These are phyloP conservation scores for Yasuhikotakia modesta DNA, from an alignment of 2,797 vertebrate species.

Conservation along the genomic window DNA sequence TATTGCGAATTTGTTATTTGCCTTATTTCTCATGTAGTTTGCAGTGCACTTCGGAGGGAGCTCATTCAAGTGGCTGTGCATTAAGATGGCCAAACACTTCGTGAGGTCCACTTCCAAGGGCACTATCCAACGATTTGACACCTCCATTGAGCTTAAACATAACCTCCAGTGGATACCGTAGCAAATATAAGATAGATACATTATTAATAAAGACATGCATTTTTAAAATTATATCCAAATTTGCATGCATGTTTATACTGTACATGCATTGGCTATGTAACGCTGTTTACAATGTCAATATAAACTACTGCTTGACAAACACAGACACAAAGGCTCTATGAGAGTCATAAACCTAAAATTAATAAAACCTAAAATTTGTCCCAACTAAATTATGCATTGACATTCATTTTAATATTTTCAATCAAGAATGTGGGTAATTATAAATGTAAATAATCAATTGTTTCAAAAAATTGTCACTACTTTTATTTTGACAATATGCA, in stretches of 20 bases:
- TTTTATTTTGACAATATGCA: conserved; percentile 48
- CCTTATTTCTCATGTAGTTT: no score
- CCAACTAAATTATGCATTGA: background rate
- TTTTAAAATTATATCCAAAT: no score
- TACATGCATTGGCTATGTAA: background rate
- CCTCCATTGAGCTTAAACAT: background rate
- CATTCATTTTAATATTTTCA: no score
- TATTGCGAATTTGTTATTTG: no score
- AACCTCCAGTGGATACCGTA: background rate
- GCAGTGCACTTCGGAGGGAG: no score
- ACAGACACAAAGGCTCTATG: background rate
- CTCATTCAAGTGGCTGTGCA: no score
- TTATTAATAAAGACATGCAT: background rate
- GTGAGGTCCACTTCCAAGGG: background rate
- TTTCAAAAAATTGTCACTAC: conserved; percentile 1
- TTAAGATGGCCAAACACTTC: no score
- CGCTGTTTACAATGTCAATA: background rate
- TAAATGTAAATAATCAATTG: background rate
- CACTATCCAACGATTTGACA: background rate
- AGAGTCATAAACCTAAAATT: background rate
- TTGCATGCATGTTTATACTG: background rate
- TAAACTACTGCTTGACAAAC: background rate
- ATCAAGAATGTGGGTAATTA: background rate
- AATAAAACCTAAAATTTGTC: background rate
- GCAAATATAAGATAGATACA: background rate